Evolutionary conservation across 2,113 vertebrate genomes (phyloP).

Genomic region (Galemys pyrenaicus): DNA sequence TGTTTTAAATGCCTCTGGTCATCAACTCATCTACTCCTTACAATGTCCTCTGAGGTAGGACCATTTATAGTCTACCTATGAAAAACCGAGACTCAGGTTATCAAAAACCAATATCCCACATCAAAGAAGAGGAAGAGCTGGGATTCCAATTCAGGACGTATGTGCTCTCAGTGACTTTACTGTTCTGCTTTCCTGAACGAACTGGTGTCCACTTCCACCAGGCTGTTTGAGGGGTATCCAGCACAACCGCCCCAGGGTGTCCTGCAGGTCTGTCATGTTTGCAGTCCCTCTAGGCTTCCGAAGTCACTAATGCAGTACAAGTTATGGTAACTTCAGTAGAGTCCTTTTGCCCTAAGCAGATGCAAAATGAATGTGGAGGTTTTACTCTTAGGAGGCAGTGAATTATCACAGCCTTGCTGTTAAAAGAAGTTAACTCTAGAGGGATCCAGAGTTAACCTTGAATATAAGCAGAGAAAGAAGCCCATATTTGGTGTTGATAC

Average conservation of each 20-base stretch:
- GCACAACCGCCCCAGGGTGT: neutral
- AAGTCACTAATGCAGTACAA: neutral
- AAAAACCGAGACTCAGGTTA: neutral
- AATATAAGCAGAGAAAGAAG: neutral
- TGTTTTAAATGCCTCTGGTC: neutral
- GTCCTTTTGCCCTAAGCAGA: neutral
- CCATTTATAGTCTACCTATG: neutral
- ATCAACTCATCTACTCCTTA: neutral
- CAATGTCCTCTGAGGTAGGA: neutral
- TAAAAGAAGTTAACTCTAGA: slow-evolving; percentile 3
- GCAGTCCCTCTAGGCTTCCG: neutral
- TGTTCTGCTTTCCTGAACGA: neutral
- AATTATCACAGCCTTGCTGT: neutral
- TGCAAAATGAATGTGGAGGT: neutral
- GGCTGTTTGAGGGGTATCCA: neutral
- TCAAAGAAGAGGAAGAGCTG: neutral
- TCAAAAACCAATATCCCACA: neutral
- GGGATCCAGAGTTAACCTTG: neutral
- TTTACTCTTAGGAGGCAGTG: neutral
- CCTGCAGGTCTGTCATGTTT: neutral
- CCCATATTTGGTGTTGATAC: neutral
- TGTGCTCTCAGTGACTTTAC: neutral
- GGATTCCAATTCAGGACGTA: neutral
- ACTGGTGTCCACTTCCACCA: neutral
- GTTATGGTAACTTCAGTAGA: neutral